Evolutionary conservation across 2,113 vertebrate genomes (phyloP).

Genomic region (Chionis minor): DNA sequence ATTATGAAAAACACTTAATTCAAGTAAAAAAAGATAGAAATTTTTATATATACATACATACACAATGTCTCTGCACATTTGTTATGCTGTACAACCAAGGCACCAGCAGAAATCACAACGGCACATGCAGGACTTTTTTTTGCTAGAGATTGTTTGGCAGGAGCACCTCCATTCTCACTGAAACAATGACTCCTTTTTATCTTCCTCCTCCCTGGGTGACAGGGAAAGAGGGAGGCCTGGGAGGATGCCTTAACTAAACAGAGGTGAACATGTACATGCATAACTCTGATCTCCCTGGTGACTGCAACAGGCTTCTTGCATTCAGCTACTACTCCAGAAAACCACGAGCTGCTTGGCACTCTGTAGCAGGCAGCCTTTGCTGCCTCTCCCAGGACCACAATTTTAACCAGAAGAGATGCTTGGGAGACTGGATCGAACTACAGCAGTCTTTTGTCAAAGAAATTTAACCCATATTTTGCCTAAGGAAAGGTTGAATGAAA

Average conservation of each 20-base stretch:
- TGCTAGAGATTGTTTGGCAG: neutral
- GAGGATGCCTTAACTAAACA: neutral
- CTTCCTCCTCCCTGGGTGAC: neutral
- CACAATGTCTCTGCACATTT: conserved; percentile 40
- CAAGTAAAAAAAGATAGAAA: conserved; percentile 10
- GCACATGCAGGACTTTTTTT: neutral
- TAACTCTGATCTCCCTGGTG: neutral
- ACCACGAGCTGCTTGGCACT: neutral
- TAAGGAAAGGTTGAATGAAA: neutral
- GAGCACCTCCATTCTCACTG: neutral
- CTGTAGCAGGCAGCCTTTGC: neutral
- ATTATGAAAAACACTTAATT: neutral
- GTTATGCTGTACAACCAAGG: conserved; percentile 39
- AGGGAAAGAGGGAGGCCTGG: neutral
- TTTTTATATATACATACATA: conserved; percentile 19
- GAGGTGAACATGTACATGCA: neutral
- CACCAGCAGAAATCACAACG: conserved; percentile 12
- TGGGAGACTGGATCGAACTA: neutral
- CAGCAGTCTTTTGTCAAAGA: neutral
- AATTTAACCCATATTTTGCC: neutral
- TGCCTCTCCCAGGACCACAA: neutral
- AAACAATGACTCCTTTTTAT: neutral
- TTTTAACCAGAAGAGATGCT: neutral
- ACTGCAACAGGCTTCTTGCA: neutral
- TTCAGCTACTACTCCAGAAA: neutral